phyloP scores from a whole-genome alignment of 2,113 vertebrate genomes.

The Pitta sordida region DNA sequence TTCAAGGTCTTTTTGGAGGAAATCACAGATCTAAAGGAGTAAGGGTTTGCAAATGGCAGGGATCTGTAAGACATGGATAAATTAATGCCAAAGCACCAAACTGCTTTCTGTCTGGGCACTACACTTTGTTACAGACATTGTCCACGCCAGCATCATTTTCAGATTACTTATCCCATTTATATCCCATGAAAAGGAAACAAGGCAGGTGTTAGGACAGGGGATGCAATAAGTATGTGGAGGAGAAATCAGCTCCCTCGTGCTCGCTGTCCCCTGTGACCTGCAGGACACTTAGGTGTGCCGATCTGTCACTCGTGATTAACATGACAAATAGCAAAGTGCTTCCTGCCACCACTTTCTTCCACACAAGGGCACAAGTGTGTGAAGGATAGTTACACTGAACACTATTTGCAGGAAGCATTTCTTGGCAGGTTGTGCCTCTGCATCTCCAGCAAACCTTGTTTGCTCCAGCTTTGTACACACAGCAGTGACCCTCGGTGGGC shows the following conservation, averaged over 20 bases:
- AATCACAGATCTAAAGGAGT: not conserved
- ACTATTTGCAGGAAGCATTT: not conserved
- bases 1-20: constrained; percentile 36
- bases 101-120: not conserved
- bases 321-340: not conserved
- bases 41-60: not conserved
- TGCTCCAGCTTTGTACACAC: not conserved
- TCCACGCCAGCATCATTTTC: not conserved
- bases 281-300: fast-evolving
- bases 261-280: not conserved
- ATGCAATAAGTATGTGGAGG: not conserved
- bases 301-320: not conserved
- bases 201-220: not conserved
- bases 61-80: not conserved
- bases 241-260: not conserved
- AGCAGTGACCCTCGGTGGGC: not conserved
- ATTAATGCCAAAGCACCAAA: not conserved
- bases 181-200: not conserved
- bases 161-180: not conserved
- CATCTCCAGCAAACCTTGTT: not conserved
- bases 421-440: not conserved
- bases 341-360: not conserved
- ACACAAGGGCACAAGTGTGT: not conserved
- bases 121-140: not conserved
- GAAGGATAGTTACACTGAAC: not conserved